Conservation (phyloP, 2,797 vertebrate species). For the Darevskia mixta region DNA sequence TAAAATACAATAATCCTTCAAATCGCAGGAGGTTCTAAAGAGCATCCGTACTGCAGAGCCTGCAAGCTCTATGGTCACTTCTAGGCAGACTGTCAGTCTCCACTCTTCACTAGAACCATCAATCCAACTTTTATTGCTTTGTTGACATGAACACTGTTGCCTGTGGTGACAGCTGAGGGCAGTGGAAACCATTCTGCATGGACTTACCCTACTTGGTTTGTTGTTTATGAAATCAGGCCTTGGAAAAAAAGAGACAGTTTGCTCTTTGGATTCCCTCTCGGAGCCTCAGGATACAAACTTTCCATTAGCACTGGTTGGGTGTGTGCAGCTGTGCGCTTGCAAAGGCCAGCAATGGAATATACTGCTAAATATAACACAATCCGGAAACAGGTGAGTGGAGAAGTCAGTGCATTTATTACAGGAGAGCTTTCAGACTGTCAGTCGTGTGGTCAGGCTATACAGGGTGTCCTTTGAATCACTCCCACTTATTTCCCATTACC, state of each 20-base stretch:
- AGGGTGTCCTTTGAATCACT: background rate
- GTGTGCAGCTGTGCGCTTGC: constrained; percentile 39
- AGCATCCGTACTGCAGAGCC: background rate
- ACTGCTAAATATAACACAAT: constrained; percentile 48
- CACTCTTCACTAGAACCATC: background rate
- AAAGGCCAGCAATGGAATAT: constrained; percentile 52
- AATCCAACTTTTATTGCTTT: background rate
- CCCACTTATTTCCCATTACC: constrained; percentile 6
- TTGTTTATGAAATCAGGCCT: constrained; percentile 46
- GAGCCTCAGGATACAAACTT: constrained; percentile 50
- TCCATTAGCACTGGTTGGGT: constrained; percentile 50
- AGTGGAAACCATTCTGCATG: constrained; percentile 4
- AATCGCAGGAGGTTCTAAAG: background rate
- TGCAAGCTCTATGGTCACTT: background rate
- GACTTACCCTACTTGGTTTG: background rate
- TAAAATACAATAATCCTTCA: background rate
- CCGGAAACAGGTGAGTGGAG: constrained; percentile 48
- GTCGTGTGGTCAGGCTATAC: background rate
- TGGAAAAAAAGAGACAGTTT: constrained; percentile 47
- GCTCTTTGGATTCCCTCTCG: constrained; percentile 30
- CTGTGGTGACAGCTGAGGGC: background rate
- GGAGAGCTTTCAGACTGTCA: background rate
- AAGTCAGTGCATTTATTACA: constrained; percentile 5
- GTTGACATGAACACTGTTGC: background rate
- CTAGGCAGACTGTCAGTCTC: background rate